A percentile compares a stretch with the other conserved stretches of the same genome.
phyloP scores from a whole-genome alignment of 1,140 invertebrate genomes.

The Zophobas morio region DNA sequence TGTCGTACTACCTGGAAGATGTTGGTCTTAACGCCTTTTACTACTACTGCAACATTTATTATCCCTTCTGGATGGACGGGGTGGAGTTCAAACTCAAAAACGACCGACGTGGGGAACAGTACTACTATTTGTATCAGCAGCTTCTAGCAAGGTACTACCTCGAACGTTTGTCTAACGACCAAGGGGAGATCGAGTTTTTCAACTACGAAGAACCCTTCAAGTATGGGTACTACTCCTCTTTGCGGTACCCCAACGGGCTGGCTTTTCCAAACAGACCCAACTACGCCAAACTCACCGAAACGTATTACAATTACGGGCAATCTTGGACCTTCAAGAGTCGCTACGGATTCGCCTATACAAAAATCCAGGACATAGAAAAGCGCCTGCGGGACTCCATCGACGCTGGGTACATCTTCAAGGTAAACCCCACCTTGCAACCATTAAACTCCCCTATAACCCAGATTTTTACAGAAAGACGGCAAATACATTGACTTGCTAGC shows the following conservation, averaged over 20 bases:
- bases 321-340: constrained; percentile 61
- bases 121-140: constrained; percentile 70
- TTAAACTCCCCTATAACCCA: background rate
- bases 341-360: constrained; percentile 49
- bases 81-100: constrained; percentile 68
- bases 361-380: constrained; percentile 63
- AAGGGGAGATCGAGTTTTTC: constrained; percentile 74
- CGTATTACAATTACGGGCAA: constrained; percentile 63
- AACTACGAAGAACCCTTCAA: constrained; percentile 71
- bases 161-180: constrained; percentile 76
- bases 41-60: constrained; percentile 75
- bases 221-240: constrained; percentile 76
- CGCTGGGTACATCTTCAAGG: constrained; percentile 65
- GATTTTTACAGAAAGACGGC: constrained; percentile 57
- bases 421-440: constrained; percentile 31
- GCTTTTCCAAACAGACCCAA: constrained; percentile 75
- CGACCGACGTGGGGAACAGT: constrained; percentile 68
- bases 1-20: constrained; percentile 82
- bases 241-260: constrained; percentile 77
- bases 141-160: constrained; percentile 77
- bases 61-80: constrained; percentile 74
- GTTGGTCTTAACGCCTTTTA: constrained; percentile 78
- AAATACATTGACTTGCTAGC: constrained; percentile 64
- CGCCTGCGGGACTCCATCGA: constrained; percentile 70
- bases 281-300: constrained; percentile 65